These are phyloP conservation scores for Triplophysa yarkandensis DNA, from an alignment of 2,797 vertebrate genomes.

Conservation along the genomic window DNA sequence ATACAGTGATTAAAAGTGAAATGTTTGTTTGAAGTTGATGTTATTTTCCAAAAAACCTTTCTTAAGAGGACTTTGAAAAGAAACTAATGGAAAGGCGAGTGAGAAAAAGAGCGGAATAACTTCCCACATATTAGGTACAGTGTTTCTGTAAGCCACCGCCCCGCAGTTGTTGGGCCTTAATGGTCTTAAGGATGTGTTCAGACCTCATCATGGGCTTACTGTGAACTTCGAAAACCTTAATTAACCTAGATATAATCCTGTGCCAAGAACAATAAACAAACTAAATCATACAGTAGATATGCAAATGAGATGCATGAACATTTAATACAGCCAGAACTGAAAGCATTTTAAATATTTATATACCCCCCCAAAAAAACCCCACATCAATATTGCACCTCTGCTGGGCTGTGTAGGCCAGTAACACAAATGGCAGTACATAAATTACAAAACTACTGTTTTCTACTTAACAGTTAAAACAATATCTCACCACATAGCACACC, in stretches of 20 bases:
- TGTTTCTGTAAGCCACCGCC: constrained; percentile 57
- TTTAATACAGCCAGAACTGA: constrained; percentile 14
- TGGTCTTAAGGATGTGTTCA: constrained; percentile 55
- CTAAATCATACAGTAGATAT: constrained; percentile 32
- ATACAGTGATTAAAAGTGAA: constrained; percentile 82
- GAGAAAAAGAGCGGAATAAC: constrained; percentile 67
- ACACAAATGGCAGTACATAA: not conserved
- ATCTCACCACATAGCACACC: not conserved
- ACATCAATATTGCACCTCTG: not conserved
- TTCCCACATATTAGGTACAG: constrained; percentile 72
- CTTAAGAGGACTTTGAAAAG: constrained; percentile 76
- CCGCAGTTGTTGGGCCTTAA: constrained; percentile 42
- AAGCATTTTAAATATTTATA: constrained; percentile 29
- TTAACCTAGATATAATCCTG: constrained; percentile 51
- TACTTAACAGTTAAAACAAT: not conserved
- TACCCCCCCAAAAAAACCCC: not conserved
- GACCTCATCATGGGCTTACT: constrained; percentile 46
- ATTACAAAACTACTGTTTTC: not conserved
- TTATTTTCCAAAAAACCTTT: constrained; percentile 76
- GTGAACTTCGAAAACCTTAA: constrained; percentile 44
- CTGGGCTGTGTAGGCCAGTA: not conserved
- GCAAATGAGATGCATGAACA: constrained; percentile 32
- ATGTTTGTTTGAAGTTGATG: constrained; percentile 85
- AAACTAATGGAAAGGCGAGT: constrained; percentile 63
- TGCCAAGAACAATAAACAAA: constrained; percentile 32